phyloP scores from a whole-genome alignment of 92 coral and sea anemone genomes.

The Pocillopora meandrina region DNA sequence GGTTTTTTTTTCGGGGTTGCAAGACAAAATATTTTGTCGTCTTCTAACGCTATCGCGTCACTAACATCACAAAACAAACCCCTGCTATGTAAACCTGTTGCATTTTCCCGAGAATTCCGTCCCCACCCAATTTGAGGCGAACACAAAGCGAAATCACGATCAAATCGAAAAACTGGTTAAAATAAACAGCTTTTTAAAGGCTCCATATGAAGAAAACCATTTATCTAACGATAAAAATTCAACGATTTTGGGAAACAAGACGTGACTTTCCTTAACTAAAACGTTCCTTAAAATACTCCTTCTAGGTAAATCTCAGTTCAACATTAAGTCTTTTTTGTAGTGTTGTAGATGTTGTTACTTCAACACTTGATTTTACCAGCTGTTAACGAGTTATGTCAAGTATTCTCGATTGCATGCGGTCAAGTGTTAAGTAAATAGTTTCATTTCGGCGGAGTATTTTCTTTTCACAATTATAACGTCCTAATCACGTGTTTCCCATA shows the following conservation, averaged over 20 bases:
- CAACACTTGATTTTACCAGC: neutral
- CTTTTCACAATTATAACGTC: neutral
- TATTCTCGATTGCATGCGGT: neutral
- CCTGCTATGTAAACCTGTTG: conserved; percentile 36
- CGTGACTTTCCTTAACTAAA: neutral
- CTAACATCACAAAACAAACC: neutral
- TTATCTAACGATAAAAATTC: neutral
- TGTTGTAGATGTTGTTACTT: neutral
- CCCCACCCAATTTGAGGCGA: neutral
- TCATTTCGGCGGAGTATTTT: neutral
- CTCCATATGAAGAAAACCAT: neutral
- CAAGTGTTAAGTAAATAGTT: neutral
- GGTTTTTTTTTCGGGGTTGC: neutral
- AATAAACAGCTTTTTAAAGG: neutral
- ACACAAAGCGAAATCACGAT: no score
- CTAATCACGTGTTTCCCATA: neutral
- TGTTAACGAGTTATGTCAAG: neutral
- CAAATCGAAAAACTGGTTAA: neutral
- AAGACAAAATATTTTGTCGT: conserved; percentile 3
- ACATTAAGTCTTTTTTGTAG: neutral
- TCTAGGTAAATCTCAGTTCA: neutral
- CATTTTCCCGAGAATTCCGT: neutral
- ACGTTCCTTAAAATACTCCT: neutral
- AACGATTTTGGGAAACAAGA: neutral
- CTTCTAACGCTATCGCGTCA: conserved; percentile 12